A percentile compares a stretch with the other conserved stretches of the same genome.
These are phyloP conservation scores for Sericinus montela DNA, from an alignment of 2,888 invertebrate species.

Conservation along the genomic window DNA sequence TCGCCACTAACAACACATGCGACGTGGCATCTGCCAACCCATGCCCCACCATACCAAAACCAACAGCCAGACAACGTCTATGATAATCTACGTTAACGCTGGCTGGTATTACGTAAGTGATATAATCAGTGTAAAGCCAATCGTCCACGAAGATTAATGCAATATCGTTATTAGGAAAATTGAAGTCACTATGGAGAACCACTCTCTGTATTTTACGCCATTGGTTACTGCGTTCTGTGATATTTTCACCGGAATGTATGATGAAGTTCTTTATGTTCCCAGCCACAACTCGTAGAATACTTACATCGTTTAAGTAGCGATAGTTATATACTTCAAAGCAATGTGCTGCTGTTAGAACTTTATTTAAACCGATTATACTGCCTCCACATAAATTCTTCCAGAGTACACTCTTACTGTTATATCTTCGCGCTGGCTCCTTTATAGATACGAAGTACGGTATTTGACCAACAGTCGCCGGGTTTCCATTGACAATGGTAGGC, in stretches of 20 bases:
- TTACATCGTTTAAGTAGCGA: conserved; percentile 31
- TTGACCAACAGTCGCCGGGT: conserved; percentile 32
- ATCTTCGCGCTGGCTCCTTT: conserved; percentile 33
- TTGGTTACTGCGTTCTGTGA: conserved; percentile 29
- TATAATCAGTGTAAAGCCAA: conserved; percentile 28
- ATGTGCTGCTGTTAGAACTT: conserved; percentile 55
- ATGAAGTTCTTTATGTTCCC: conserved; percentile 37
- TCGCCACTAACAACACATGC: conserved; percentile 36
- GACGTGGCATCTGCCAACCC: conserved; percentile 22
- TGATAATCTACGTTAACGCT: conserved; percentile 33
- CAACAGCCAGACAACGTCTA: conserved; percentile 38
- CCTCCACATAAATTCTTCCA: conserved; percentile 58
- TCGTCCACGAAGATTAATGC: conserved; percentile 36
- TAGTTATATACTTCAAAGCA: conserved; percentile 54
- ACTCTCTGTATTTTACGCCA: conserved; percentile 31
- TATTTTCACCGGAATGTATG: conserved; percentile 32
- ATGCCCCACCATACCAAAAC: conserved; percentile 40
- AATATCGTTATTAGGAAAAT: conserved; percentile 45
- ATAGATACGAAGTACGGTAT: conserved; percentile 55
- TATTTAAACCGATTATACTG: conserved; percentile 41
- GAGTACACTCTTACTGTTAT: conserved; percentile 13
- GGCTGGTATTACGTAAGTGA: conserved; percentile 26
- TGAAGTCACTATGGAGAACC: conserved; percentile 29
- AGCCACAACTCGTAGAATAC: conserved; percentile 40
- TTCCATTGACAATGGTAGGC: conserved; percentile 46